phyloP scores from a whole-genome alignment of 2,888 invertebrate species.

The Melanargia galathea region DNA sequence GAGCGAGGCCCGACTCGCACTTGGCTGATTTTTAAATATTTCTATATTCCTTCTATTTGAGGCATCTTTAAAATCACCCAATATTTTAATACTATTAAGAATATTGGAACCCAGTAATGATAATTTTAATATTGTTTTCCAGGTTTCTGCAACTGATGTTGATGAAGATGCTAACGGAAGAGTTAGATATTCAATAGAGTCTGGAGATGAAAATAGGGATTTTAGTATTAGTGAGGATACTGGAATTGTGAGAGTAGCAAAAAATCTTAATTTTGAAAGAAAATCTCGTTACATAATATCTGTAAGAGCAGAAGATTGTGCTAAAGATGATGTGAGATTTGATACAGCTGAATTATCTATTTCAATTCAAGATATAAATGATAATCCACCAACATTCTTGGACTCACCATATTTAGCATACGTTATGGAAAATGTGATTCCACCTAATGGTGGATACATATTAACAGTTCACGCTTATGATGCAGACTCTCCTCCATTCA shows the following conservation, averaged over 20 bases:
- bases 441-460: conserved; percentile 90
- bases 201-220: conserved; percentile 94
- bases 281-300: conserved; percentile 91
- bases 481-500: conserved; percentile 94
- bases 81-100: background rate
- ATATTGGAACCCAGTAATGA: conserved; percentile 5
- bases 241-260: conserved; percentile 94
- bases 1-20: no score
- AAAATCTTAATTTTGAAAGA: conserved; percentile 96
- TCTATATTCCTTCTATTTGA: no score
- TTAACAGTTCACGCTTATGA: conserved; percentile 93
- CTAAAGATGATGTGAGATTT: conserved; percentile 86
- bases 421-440: conserved; percentile 95
- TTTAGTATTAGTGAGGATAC: conserved; percentile 96
- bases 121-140: conserved; percentile 40
- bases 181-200: conserved; percentile 93
- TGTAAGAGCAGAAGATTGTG: conserved; percentile 94
- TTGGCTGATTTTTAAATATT: no score
- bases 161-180: conserved; percentile 95
- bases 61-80: no score
- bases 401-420: conserved; percentile 97
- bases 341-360: conserved; percentile 92
- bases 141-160: conserved; percentile 94
- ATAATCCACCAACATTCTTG: conserved; percentile 95
- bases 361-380: conserved; percentile 94